Conservation (phyloP, 2,113 vertebrate species). For the Sclerurus mexicanus region DNA sequence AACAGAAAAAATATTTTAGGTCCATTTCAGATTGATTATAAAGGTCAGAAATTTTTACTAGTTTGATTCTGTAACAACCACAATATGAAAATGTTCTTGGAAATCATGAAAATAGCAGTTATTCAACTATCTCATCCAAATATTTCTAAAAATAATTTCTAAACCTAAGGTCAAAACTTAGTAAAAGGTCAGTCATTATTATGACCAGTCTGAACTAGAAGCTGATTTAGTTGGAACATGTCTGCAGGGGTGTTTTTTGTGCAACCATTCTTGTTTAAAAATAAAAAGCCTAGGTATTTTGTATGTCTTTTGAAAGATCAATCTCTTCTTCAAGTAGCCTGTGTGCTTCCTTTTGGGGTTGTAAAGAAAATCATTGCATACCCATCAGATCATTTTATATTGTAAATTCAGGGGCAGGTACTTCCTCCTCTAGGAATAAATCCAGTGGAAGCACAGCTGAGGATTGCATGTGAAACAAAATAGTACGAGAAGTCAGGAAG, state of each 20-base stretch:
- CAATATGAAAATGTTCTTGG: neutral
- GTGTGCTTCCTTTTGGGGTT: neutral
- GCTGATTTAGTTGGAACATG: neutral
- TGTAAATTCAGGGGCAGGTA: neutral
- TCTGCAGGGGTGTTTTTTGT: neutral
- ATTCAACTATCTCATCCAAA: neutral
- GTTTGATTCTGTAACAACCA: neutral
- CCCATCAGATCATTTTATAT: neutral
- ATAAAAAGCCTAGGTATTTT: neutral
- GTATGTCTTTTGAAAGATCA: neutral
- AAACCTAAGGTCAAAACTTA: neutral
- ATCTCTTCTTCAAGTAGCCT: neutral
- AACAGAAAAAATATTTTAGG: neutral
- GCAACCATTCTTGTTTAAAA: neutral
- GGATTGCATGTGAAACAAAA: neutral
- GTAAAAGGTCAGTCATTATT: neutral
- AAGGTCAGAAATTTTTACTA: neutral
- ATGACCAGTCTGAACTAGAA: neutral
- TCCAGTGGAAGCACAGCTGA: neutral
- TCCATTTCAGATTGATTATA: neutral
- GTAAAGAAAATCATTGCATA: neutral
- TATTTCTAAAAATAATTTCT: neutral
- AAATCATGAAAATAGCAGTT: neutral
- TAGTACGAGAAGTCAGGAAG: neutral
- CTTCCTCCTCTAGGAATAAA: neutral